A percentile compares a stretch with the other conserved stretches of the same genome.
phyloP scores from a whole-genome alignment of 2,888 invertebrate species.

The Caenorhabditis becei region DNA sequence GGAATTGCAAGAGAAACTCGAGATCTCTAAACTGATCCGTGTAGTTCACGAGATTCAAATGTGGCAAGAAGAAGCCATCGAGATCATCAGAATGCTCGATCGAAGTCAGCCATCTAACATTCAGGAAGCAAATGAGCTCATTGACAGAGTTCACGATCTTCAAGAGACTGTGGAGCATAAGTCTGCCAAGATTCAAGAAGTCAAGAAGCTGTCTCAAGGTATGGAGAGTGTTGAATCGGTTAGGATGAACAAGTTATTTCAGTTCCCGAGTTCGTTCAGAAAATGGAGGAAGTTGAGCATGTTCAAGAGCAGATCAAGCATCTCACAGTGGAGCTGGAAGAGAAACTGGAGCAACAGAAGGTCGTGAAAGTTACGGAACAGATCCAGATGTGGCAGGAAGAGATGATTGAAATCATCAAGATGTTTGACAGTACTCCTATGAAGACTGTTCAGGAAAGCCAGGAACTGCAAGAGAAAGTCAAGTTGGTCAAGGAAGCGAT shows the following conservation, averaged over 20 bases:
- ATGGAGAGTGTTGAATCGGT: neutral
- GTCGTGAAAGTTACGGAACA: slow-evolving; percentile 62
- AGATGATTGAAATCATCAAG: slow-evolving; percentile 63
- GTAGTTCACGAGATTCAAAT: slow-evolving; percentile 71
- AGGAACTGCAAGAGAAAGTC: slow-evolving; percentile 63
- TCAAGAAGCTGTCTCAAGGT: slow-evolving; percentile 52
- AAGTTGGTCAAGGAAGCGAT: slow-evolving; percentile 60
- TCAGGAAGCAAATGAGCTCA: slow-evolving; percentile 63
- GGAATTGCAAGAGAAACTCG: slow-evolving; percentile 53
- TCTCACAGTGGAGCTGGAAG: slow-evolving; percentile 53
- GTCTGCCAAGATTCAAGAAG: slow-evolving; percentile 57
- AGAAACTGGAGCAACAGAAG: slow-evolving; percentile 57
- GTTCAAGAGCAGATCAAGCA: slow-evolving; percentile 59
- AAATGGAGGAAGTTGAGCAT: slow-evolving; percentile 62
- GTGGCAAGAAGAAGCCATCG: slow-evolving; percentile 73
- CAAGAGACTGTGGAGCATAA: slow-evolving; percentile 60
- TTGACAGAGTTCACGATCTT: slow-evolving; percentile 65
- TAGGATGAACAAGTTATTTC: slow-evolving; percentile 1
- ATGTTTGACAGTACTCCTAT: slow-evolving; percentile 63
- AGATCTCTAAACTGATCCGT: slow-evolving; percentile 52
- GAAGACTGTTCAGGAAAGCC: slow-evolving; percentile 59
- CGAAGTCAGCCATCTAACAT: slow-evolving; percentile 47
- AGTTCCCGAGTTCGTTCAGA: slow-evolving; percentile 57
- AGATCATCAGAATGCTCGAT: slow-evolving; percentile 66
- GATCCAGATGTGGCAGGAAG: slow-evolving; percentile 63